Evolutionary conservation across 2,113 vertebrate genomes (phyloP), one percentile per base, ranked within the genome.

Genomic region (Toxostoma redivivum): DNA sequence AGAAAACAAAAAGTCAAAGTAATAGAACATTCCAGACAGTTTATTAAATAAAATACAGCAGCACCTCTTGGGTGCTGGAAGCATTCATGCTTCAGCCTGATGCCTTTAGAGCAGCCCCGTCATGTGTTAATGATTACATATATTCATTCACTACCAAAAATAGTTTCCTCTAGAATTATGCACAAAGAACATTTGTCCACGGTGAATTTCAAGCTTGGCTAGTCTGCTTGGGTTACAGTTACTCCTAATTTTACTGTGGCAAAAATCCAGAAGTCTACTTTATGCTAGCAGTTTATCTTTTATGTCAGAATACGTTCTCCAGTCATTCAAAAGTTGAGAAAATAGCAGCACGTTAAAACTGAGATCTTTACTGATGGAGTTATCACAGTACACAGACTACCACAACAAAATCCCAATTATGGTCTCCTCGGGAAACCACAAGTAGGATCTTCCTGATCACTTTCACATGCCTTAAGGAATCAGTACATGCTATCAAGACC

Each of bases 101-200:
- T 90, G 79, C 79, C 64, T 95, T 80, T 73, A 73, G 76, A 93
- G 94, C 4, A 6, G 92, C 76, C 80, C 61, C 12, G 3, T 67
- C 93, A 92, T 96, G 82, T 96, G 96, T 95, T 96, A 96, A 96
- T 94, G 92, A 96, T 97, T 96, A 97, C 85, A 92, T 88, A 96
- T 85, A 89, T 90, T 95, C 92, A 95, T 90, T 95, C 95, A 89
- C 86, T 93, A 95, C 93, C 90, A 95, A 95, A 97, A 96, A 91
- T 96, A 96, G 93, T 92, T 94, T 93, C 92, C 90, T 90, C 93
- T 88, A 92, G 88, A 94, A 96, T 95, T 94, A 97, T 94, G 92
- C 92, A 96, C 94, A 95, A 94, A 96, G 94, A 96, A 97, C 91
- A 95, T 95, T 94, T 97, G 94, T 96, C 92, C 90, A 88, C 93